Percentiles rank a stretch among this genome's conserved stretches.
These are phyloP conservation scores for Xiphorhynchus elegans DNA, from an alignment of 2,113 vertebrate genomes.

Conservation along the genomic window DNA sequence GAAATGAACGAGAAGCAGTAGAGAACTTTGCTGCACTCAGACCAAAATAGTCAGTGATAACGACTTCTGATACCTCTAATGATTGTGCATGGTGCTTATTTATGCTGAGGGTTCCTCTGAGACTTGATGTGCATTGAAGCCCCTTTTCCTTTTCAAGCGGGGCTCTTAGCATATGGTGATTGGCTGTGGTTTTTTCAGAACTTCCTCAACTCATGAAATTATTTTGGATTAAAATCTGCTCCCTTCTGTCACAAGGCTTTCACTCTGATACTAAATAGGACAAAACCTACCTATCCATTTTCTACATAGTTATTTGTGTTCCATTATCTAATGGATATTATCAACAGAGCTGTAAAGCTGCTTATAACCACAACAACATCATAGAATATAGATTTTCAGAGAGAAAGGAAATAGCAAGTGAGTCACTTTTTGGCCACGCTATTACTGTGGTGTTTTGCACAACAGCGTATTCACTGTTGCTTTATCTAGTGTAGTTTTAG, in stretches of 20 bases:
- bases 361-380: not conserved
- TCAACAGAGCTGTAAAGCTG: not conserved
- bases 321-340: not conserved
- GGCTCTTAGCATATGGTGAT: not conserved
- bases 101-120: not conserved
- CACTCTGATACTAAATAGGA: not conserved
- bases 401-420: not conserved
- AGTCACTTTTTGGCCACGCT: not conserved
- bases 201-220: not conserved
- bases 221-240: not conserved
- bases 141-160: not conserved
- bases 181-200: not conserved
- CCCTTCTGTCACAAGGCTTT: not conserved
- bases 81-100: not conserved
- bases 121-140: not conserved
- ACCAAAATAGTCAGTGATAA: not conserved
- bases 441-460: not conserved
- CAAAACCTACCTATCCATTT: not conserved
- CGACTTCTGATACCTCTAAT: not conserved
- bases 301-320: not conserved
- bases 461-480: not conserved
- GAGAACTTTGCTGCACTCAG: not conserved
- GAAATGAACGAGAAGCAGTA: not conserved
- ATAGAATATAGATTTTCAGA: not conserved
- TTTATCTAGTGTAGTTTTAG: slow-evolving; percentile 4